Conservation (phyloP, 2,797 vertebrate genomes). For the Sebastes cheni region DNA sequence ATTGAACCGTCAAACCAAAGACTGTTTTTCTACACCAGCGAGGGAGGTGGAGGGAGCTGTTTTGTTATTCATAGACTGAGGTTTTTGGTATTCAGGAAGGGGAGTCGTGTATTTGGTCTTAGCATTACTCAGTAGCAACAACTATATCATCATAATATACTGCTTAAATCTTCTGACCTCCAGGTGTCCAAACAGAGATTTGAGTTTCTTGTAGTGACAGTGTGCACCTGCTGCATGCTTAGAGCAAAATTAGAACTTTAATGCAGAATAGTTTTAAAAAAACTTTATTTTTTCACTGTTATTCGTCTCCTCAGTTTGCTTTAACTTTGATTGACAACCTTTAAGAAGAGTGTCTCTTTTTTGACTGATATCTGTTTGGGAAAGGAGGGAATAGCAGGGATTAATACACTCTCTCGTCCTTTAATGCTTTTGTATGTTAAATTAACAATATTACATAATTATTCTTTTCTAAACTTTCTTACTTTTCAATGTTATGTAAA, state of each 20-base stretch:
- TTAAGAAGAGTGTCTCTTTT: neutral
- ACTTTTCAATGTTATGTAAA: neutral
- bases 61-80: conserved; percentile 58
- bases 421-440: conserved; percentile 1
- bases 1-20: conserved; percentile 44
- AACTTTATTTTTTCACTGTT: neutral
- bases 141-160: conserved; percentile 40
- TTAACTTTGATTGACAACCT: conserved; percentile 22
- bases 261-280: neutral
- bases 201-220: conserved; percentile 15
- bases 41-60: conserved; percentile 32
- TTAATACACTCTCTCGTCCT: neutral
- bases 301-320: conserved; percentile 19
- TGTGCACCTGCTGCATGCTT: conserved; percentile 14
- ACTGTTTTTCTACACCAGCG: conserved; percentile 20
- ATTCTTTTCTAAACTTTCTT: neutral
- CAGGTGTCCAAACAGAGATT: conserved; percentile 41
- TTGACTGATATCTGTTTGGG: neutral
- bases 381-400: neutral
- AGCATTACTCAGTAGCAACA: conserved; percentile 40
- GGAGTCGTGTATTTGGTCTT: conserved; percentile 52
- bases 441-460: neutral
- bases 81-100: conserved; percentile 56
- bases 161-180: conserved; percentile 50
- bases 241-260: neutral